These are phyloP conservation scores for Dromiciops gliroides DNA, from an alignment of 2,113 vertebrate genomes.

Conservation along the genomic window DNA sequence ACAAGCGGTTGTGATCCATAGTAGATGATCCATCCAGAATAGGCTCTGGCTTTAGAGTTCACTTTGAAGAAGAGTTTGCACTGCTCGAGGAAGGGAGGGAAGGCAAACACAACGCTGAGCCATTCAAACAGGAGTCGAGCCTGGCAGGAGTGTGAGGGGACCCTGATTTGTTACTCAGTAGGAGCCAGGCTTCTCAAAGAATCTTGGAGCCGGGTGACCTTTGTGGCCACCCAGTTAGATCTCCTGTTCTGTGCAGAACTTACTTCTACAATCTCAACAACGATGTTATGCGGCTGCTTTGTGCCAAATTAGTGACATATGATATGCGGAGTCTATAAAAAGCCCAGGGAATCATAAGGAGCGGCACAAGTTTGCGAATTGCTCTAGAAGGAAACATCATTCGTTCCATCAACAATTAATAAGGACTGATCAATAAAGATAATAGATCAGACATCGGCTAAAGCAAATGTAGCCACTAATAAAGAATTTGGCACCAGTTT, in stretches of 20 bases:
- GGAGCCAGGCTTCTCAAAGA: neutral
- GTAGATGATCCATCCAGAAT: neutral
- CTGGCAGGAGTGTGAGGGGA: rapidly evolving
- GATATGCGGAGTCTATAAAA: neutral
- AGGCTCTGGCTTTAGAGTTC: neutral
- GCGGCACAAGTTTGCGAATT: neutral
- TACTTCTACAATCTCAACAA: neutral
- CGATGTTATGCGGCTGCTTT: neutral
- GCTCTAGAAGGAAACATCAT: neutral
- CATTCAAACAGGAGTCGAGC: neutral
- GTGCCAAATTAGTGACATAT: neutral
- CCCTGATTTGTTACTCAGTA: neutral
- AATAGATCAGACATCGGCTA: neutral
- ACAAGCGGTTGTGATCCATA: neutral
- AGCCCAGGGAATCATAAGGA: neutral
- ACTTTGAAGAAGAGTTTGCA: neutral
- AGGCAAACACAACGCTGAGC: rapidly evolving
- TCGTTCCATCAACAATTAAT: neutral
- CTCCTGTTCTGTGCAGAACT: neutral
- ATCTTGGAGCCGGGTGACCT: neutral
- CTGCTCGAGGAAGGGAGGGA: neutral
- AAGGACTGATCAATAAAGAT: neutral
- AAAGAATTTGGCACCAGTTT: neutral
- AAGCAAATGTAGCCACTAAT: neutral
- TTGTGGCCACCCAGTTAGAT: neutral